Percentiles rank a stretch among this genome's conserved stretches.
These are phyloP conservation scores for Coryphaenoides rupestris DNA, from an alignment of 2,113 vertebrate genomes.

Conservation along the genomic window DNA sequence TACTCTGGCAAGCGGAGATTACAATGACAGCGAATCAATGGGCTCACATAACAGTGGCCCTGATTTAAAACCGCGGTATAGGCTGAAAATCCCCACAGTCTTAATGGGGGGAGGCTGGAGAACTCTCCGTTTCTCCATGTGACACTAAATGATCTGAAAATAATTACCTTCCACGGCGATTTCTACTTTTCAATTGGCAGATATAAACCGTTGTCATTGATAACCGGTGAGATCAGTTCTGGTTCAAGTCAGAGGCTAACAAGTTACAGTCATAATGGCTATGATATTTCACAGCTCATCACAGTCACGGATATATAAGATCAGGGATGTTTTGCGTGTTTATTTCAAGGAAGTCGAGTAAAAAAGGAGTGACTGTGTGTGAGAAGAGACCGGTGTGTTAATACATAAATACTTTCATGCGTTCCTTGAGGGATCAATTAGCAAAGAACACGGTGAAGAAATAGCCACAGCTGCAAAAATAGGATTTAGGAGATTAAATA, in stretches of 20 bases:
- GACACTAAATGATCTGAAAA: conserved; percentile 22
- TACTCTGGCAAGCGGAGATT: conserved; percentile 46
- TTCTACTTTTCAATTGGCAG: not conserved
- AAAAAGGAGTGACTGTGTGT: not conserved
- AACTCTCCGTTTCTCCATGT: conserved; percentile 16
- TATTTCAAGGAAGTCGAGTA: not conserved
- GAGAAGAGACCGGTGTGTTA: not conserved
- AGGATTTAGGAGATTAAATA: conserved; percentile 20
- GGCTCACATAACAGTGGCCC: conserved; percentile 45
- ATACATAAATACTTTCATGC: not conserved
- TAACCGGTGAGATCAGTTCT: not conserved
- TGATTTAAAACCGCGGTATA: conserved; percentile 46
- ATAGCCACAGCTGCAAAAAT: conserved; percentile 29
- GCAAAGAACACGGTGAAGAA: conserved; percentile 20
- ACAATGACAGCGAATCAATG: conserved; percentile 58
- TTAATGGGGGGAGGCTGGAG: conserved; percentile 16
- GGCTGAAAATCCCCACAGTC: conserved; percentile 27
- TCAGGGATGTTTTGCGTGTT: too few species aligned
- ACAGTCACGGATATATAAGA: too few species aligned
- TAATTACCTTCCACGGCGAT: conserved; percentile 17
- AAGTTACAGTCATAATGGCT: too few species aligned
- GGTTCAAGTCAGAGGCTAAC: too few species aligned
- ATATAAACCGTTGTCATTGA: not conserved
- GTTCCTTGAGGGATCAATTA: conserved; percentile 20
- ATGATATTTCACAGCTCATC: too few species aligned